Evolutionary conservation across 2,797 vertebrate genomes (phyloP).

Genomic region (Phrynocephalus vlangalii): DNA sequence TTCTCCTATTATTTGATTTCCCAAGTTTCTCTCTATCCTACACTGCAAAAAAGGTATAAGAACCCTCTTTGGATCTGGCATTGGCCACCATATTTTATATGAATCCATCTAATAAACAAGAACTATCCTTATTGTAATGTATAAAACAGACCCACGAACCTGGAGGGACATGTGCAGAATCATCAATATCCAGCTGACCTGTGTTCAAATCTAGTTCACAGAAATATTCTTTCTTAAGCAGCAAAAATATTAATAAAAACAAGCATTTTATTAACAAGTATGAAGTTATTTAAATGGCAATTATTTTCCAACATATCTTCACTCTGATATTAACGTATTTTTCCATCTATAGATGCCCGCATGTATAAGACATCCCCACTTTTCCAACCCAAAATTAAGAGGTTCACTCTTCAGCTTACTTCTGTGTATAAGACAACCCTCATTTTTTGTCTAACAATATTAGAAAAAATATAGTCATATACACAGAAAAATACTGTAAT

Average conservation of each 20-base stretch:
- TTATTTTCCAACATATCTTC: background rate
- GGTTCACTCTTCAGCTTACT: too few species aligned
- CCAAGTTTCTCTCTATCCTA: background rate
- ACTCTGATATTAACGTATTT: background rate
- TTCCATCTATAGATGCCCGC: too few species aligned
- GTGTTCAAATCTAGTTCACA: constrained; percentile 87
- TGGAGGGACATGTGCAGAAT: constrained; percentile 90
- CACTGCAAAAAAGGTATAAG: background rate
- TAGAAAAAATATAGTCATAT: too few species aligned
- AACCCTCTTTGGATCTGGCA: background rate
- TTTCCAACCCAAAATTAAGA: too few species aligned
- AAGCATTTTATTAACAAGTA: constrained; percentile 20
- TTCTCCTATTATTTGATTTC: background rate
- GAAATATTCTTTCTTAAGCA: constrained; percentile 88
- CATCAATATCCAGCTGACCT: constrained; percentile 94
- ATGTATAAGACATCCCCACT: too few species aligned
- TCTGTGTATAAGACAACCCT: too few species aligned
- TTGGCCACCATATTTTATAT: background rate
- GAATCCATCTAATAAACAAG: background rate
- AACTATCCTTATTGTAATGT: background rate
- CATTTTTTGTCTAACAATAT: too few species aligned
- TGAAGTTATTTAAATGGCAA: constrained; percentile 26
- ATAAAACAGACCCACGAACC: constrained; percentile 76
- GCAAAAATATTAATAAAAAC: constrained; percentile 54
- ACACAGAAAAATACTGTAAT: too few species aligned